Conservation (phyloP, 2,888 invertebrate genomes). For the Cynaeus angustus region DNA sequence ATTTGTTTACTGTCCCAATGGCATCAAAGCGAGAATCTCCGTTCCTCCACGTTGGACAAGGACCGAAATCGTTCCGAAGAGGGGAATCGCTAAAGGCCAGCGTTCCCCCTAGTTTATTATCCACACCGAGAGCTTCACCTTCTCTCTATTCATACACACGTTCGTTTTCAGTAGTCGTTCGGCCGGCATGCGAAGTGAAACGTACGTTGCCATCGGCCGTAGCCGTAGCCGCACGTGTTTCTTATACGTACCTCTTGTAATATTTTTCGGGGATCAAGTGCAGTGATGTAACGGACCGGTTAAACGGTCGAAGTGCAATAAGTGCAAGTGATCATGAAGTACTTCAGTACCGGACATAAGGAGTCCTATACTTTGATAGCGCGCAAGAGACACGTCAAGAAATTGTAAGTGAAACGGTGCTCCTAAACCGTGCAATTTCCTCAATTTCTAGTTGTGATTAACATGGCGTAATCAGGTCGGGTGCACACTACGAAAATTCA, state of each 20-base stretch:
- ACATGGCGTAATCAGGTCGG: conserved; percentile 14
- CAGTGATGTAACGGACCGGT: conserved; percentile 35
- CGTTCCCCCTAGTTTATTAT: conserved; percentile 42
- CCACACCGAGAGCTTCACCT: conserved; percentile 38
- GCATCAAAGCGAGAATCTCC: not conserved
- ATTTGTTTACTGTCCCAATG: not conserved
- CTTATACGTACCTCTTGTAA: conserved; percentile 3
- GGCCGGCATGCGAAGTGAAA: conserved; percentile 38
- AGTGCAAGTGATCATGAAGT: conserved; percentile 72
- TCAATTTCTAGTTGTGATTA: conserved; percentile 31
- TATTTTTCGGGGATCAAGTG: conserved; percentile 32
- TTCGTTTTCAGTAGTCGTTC: conserved; percentile 50
- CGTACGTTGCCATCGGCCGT: conserved; percentile 25
- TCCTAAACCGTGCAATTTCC: conserved; percentile 41
- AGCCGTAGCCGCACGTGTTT: conserved; percentile 48
- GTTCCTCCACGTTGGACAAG: conserved; percentile 1
- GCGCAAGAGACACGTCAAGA: conserved; percentile 79
- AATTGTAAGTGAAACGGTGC: conserved; percentile 75
- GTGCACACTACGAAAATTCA: not conserved
- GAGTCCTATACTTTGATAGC: conserved; percentile 78
- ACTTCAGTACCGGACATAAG: conserved; percentile 75
- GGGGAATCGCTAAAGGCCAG: conserved; percentile 40
- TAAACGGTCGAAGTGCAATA: conserved; percentile 27
- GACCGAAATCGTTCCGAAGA: conserved; percentile 29
- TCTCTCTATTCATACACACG: conserved; percentile 39